phyloP scores from a whole-genome alignment of 2,888 invertebrate species.

The Stenotaenia linearis region DNA sequence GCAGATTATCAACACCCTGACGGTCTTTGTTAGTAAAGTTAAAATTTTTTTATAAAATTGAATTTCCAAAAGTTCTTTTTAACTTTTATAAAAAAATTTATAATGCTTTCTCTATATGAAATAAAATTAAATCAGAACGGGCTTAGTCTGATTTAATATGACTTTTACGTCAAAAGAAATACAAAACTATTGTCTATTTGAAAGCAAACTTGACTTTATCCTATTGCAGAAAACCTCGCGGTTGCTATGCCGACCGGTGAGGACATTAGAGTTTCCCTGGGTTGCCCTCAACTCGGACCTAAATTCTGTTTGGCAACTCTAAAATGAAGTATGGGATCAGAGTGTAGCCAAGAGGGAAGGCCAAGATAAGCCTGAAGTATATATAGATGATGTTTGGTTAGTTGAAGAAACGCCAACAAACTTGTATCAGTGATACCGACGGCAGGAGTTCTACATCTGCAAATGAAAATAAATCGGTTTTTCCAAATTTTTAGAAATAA shows the following conservation, averaged over 20 bases:
- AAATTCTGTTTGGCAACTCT: constrained; percentile 23
- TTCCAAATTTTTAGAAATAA: not conserved
- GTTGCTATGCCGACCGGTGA: constrained; percentile 14
- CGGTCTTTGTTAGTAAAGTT: not conserved
- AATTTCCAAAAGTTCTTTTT: not conserved
- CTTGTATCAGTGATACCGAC: not conserved
- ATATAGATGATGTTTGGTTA: not conserved
- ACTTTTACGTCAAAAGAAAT: not conserved
- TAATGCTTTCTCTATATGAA: not conserved
- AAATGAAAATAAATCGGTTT: not conserved
- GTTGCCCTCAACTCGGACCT: not conserved
- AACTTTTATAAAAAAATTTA: not conserved
- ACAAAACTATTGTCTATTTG: constrained; percentile 21
- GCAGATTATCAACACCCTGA: not conserved
- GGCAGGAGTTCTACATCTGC: not conserved
- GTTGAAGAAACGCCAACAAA: not conserved
- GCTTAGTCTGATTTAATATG: not conserved
- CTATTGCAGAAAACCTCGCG: not conserved
- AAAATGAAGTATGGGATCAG: constrained; percentile 13
- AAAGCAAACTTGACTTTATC: not conserved
- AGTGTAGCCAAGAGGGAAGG: constrained; percentile 10
- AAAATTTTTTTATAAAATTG: too few relatives aligned
- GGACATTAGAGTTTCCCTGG: constrained; percentile 7
- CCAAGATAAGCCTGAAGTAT: not conserved
- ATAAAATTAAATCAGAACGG: not conserved